Evolutionary conservation across 2,888 invertebrate species (phyloP).

Genomic region (Ypsolopha sequella): DNA sequence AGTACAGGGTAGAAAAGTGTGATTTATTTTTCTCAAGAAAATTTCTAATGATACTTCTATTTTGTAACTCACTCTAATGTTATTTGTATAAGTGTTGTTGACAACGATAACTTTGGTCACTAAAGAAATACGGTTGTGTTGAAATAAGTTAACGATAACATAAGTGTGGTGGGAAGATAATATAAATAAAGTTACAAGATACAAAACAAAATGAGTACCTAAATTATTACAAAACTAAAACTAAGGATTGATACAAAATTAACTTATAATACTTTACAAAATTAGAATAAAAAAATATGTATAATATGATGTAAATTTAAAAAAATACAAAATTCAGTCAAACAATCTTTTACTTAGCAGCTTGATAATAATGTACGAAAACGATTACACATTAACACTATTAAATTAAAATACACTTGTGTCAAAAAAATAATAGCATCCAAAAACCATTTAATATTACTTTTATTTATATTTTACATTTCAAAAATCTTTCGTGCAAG

Average conservation of each 20-base stretch:
- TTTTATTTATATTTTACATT: too few species aligned
- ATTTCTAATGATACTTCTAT: background rate
- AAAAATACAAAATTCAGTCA: constrained; percentile 1
- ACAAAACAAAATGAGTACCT: background rate
- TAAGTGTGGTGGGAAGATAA: background rate
- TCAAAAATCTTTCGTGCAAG: too few species aligned
- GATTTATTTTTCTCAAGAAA: background rate
- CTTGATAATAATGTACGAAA: background rate
- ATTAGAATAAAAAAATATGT: background rate
- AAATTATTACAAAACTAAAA: background rate
- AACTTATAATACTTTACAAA: background rate
- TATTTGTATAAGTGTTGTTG: background rate
- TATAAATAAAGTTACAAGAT: background rate
- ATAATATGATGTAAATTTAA: background rate
- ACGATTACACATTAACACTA: background rate
- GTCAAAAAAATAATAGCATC: too few species aligned
- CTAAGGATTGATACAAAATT: background rate
- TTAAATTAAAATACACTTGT: background rate
- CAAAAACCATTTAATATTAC: too few species aligned
- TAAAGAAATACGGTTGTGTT: background rate
- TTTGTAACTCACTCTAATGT: background rate
- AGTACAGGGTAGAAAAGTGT: too few species aligned
- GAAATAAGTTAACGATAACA: background rate
- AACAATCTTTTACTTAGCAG: background rate
- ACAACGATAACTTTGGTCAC: background rate